Conservation (phyloP, 2,888 invertebrate genomes). For the Cataglyphis livida region DNA sequence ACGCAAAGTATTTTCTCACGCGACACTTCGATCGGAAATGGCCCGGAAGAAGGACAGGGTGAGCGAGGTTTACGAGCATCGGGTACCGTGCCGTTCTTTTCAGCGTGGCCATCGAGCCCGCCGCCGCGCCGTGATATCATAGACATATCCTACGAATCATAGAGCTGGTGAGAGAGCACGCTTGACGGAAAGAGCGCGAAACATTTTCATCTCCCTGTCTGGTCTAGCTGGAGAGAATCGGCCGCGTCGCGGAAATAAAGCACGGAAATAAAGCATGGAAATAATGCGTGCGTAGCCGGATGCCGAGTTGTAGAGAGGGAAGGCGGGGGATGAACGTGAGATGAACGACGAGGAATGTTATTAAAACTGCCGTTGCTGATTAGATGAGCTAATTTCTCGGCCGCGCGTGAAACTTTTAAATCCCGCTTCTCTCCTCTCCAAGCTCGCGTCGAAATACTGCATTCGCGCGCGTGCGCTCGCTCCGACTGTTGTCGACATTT, state of each 20-base stretch:
- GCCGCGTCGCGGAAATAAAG: slow-evolving; percentile 61
- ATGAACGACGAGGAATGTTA: slow-evolving; percentile 61
- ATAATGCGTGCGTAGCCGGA: slow-evolving; percentile 52
- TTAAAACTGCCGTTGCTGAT: slow-evolving; percentile 77
- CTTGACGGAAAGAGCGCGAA: slow-evolving; percentile 37
- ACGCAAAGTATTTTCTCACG: slow-evolving; percentile 71
- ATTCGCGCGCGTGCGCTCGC: background rate
- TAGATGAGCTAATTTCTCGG: slow-evolving; percentile 76
- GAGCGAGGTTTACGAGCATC: slow-evolving; percentile 68
- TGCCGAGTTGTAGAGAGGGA: slow-evolving; percentile 24
- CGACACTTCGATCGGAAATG: slow-evolving; percentile 78
- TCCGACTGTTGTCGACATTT: slow-evolving; percentile 29
- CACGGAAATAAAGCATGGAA: slow-evolving; percentile 52
- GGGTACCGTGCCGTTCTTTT: slow-evolving; percentile 32
- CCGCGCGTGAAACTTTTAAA: slow-evolving; percentile 75
- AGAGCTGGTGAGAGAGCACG: slow-evolving; percentile 27
- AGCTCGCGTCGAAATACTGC: slow-evolving; percentile 1
- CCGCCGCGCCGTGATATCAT: slow-evolving; percentile 67
- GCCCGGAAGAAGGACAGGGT: slow-evolving; percentile 73
- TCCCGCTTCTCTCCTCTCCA: slow-evolving; percentile 8
- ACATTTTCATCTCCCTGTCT: slow-evolving; percentile 27
- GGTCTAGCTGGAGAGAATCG: slow-evolving; percentile 26
- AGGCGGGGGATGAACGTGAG: background rate
- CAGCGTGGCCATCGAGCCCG: slow-evolving; percentile 50
- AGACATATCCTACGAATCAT: slow-evolving; percentile 65